Conservation (phyloP, 2,797 vertebrate genomes). For the Acipenser oxyrinchus region DNA sequence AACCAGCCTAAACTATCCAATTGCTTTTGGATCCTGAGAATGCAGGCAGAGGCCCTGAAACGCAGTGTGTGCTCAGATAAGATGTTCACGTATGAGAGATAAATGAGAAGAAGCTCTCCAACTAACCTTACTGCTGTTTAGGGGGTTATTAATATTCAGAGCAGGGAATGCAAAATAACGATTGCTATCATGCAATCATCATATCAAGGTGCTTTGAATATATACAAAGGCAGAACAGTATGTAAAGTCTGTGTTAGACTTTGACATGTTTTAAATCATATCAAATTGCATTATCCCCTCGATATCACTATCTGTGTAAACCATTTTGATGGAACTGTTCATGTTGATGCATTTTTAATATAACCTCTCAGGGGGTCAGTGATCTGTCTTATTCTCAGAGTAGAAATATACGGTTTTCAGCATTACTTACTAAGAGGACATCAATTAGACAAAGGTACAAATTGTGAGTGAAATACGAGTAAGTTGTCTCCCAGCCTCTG, state of each 20-base stretch:
- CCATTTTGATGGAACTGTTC: no score
- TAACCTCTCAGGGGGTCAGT: neutral
- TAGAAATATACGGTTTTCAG: neutral
- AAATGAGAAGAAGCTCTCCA: no score
- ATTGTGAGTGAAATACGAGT: neutral
- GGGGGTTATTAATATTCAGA: no score
- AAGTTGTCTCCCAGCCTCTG: neutral
- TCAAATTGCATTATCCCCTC: neutral
- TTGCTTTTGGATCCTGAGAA: slow-evolving; percentile 1
- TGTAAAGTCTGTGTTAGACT: no score
- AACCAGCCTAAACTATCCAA: slow-evolving; percentile 28
- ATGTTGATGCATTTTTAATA: neutral
- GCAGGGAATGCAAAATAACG: no score
- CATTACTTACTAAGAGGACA: neutral
- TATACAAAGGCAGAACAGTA: no score
- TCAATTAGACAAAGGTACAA: neutral
- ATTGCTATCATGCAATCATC: no score
- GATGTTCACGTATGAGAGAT: no score
- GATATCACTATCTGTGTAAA: neutral
- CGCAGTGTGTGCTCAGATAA: no score
- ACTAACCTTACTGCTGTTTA: no score
- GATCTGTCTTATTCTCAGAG: neutral
- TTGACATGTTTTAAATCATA: no score
- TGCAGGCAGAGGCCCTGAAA: neutral
- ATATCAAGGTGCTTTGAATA: no score